Evolutionary conservation across 37 sponge, comb jelly and placozoan genomes (phyloP).

Genomic region (Haliclona indistincta): DNA sequence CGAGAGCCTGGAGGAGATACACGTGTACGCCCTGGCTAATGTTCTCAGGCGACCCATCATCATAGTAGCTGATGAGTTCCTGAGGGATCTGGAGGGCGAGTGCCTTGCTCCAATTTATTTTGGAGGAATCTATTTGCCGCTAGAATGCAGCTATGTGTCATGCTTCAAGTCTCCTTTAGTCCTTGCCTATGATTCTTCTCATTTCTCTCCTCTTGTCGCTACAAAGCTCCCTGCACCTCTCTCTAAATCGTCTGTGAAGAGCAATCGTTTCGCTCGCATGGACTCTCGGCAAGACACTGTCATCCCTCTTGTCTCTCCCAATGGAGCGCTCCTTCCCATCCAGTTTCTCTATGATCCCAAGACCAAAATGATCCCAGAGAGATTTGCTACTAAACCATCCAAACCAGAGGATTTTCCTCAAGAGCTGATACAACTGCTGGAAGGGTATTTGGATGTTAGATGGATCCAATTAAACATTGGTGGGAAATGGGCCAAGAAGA

Average conservation of each 20-base stretch:
- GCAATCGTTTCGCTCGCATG: neutral
- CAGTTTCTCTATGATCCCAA: slow-evolving; percentile 77
- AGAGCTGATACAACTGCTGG: slow-evolving; percentile 46
- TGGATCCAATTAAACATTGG: slow-evolving; percentile 57
- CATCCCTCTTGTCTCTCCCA: slow-evolving; percentile 80
- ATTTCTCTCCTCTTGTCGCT: slow-evolving; percentile 91
- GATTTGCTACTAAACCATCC: slow-evolving; percentile 4
- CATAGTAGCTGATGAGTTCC: slow-evolving; percentile 74
- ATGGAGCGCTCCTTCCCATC: slow-evolving; percentile 74
- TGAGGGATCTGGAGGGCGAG: slow-evolving; percentile 70
- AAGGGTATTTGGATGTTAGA: slow-evolving; percentile 61
- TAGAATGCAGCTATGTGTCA: slow-evolving; percentile 70
- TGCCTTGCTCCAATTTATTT: slow-evolving; percentile 92
- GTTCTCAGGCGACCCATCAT: slow-evolving; percentile 86
- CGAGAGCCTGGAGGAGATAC: slow-evolving; percentile 95
- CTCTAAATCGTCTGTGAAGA: neutral
- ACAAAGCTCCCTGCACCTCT: neutral
- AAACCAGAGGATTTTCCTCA: slow-evolving; percentile 53
- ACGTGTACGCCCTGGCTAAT: slow-evolving; percentile 90
- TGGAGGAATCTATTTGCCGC: slow-evolving; percentile 93
- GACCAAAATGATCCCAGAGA: slow-evolving; percentile 32
- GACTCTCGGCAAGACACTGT: slow-evolving; percentile 49
- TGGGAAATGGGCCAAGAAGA: neutral
- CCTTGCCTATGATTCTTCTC: slow-evolving; percentile 89
- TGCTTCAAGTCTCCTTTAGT: slow-evolving; percentile 92